phyloP scores from a whole-genome alignment of 2,797 vertebrate genomes.

The Malacoctenus gilli region DNA sequence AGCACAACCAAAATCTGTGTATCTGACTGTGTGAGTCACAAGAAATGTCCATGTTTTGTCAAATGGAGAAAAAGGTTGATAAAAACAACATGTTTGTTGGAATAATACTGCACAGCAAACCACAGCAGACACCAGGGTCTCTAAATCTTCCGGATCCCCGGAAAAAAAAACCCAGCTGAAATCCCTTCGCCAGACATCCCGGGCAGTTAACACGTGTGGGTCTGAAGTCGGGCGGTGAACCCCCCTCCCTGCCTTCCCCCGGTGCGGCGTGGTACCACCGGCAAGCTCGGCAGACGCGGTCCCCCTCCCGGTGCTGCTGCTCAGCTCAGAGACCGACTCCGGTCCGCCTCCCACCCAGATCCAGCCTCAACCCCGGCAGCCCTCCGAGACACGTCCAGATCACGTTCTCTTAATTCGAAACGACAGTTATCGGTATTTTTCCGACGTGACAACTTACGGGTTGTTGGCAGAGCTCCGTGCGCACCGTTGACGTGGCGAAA shows the following conservation, averaged over 20 bases:
- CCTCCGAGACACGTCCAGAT: neutral
- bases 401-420: no score
- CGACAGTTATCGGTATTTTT: no score
- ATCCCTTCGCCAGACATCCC: no score
- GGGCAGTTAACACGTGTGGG: slow-evolving; percentile 25
- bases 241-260: neutral
- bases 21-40: no score
- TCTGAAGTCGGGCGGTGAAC: slow-evolving; percentile 30
- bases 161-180: neutral
- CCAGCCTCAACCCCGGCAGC: no score
- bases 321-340: slow-evolving; percentile 21
- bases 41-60: no score
- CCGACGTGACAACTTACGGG: slow-evolving; percentile 77
- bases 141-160: no score
- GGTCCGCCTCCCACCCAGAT: neutral
- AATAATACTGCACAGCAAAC: no score
- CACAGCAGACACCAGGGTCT: no score
- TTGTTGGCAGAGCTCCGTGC: slow-evolving; percentile 78
- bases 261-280: neutral
- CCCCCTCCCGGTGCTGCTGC: slow-evolving; percentile 1
- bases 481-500: slow-evolving; percentile 69
- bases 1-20: no score
- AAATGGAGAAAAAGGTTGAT: no score
- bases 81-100: no score
- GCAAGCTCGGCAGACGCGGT: slow-evolving; percentile 7